Percentiles rank a stretch among this genome's conserved stretches.
Conservation (phyloP, 2,888 invertebrate species). For the Ormyrus labotus region DNA sequence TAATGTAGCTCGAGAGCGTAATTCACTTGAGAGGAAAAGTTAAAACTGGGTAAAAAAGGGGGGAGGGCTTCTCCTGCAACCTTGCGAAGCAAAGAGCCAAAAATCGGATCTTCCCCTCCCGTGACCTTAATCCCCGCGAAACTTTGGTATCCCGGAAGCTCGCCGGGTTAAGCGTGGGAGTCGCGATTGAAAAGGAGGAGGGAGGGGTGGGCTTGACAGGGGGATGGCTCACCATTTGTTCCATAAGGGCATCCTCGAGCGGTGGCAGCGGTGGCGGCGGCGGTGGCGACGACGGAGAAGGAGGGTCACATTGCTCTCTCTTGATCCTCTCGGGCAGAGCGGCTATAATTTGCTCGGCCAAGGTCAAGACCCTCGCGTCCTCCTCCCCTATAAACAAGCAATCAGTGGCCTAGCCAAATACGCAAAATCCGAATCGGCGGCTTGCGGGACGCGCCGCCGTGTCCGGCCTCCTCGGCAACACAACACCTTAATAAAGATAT, state of each 20-base stretch:
- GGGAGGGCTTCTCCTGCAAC: no score
- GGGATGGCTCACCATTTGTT: conserved; percentile 73
- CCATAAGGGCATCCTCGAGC: conserved; percentile 73
- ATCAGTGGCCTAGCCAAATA: conserved; percentile 68
- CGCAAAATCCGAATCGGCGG: conserved; percentile 58
- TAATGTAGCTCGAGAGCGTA: no score
- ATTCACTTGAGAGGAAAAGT: no score
- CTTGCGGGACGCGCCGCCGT: no score
- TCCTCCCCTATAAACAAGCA: conserved; percentile 86
- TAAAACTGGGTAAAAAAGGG: no score
- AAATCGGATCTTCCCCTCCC: no score
- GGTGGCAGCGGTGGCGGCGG: conserved; percentile 71
- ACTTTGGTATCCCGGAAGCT: no score
- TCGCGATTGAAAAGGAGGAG: neutral
- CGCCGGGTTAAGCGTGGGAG: neutral
- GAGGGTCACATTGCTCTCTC: conserved; percentile 76
- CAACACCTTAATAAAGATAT: neutral
- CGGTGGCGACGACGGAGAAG: conserved; percentile 71
- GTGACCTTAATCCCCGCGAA: no score
- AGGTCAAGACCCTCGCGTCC: conserved; percentile 92
- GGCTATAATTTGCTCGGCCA: conserved; percentile 98
- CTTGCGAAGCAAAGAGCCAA: no score
- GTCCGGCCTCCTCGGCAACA: neutral
- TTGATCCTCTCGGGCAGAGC: conserved; percentile 98
- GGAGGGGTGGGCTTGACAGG: neutral